A percentile compares a stretch with the other conserved stretches of the same genome.
Evolutionary conservation across 2,113 vertebrate species (phyloP).

Genomic region (Eurystomus gularis): DNA sequence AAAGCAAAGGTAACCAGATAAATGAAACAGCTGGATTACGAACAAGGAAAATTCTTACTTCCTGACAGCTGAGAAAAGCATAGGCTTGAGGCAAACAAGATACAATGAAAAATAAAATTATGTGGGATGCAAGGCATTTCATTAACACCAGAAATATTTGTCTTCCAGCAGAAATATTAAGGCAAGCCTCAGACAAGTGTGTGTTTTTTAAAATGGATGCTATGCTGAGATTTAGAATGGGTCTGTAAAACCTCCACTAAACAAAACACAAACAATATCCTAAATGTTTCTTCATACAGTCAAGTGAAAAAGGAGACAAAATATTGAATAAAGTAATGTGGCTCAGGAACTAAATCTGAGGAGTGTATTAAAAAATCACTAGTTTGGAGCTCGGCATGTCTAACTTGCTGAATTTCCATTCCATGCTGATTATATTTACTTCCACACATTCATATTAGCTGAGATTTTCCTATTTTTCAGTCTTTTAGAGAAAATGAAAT

Average conservation of each 20-base stretch:
- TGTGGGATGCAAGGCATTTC: neutral
- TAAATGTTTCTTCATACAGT: neutral
- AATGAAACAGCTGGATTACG: neutral
- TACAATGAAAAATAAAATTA: conserved; percentile 14
- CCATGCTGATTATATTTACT: neutral
- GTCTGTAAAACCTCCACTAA: neutral
- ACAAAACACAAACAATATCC: neutral
- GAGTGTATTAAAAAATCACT: neutral
- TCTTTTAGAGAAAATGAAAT: neutral
- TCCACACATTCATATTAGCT: neutral
- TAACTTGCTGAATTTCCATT: neutral
- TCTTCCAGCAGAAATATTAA: neutral
- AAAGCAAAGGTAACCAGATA: conserved; percentile 5
- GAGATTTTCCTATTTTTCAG: neutral
- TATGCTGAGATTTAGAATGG: neutral
- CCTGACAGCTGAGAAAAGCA: neutral
- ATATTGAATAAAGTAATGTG: neutral
- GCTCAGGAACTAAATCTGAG: neutral
- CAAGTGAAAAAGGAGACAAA: neutral
- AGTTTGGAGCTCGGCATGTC: neutral
- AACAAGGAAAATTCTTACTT: neutral
- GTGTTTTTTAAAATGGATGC: neutral
- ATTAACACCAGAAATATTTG: neutral
- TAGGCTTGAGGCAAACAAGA: neutral
- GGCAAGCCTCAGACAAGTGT: neutral